Percentiles rank a stretch among this genome's conserved stretches.
phyloP scores from a whole-genome alignment of 2,797 vertebrate species.

The Molossus molossus region DNA sequence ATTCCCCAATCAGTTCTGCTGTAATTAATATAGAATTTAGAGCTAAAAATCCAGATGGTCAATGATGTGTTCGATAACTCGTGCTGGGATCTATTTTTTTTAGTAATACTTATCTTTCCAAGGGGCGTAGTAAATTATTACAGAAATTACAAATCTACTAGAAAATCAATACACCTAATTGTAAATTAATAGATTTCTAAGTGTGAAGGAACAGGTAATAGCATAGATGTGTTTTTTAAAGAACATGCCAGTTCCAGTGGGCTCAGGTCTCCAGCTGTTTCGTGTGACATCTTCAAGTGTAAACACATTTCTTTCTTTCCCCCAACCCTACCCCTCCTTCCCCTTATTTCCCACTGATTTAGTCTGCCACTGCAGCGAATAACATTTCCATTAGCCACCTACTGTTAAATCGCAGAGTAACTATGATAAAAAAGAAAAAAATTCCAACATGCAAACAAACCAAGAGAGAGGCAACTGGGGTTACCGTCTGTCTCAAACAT shows the following conservation, averaged over 20 bases:
- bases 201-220: constrained; percentile 87
- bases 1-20: constrained; percentile 89
- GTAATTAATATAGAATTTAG: constrained; percentile 92
- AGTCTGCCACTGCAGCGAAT: constrained; percentile 86
- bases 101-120: constrained; percentile 88
- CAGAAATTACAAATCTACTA: constrained; percentile 88
- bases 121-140: constrained; percentile 89
- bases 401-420: constrained; percentile 91
- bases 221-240: constrained; percentile 87
- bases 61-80: constrained; percentile 90
- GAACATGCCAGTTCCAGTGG: constrained; percentile 84
- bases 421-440: constrained; percentile 88
- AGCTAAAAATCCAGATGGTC: constrained; percentile 88
- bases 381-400: constrained; percentile 92
- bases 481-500: constrained; percentile 86
- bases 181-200: constrained; percentile 91
- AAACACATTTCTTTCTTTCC: constrained; percentile 91
- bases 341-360: constrained; percentile 87
- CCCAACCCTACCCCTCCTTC: constrained; percentile 53
- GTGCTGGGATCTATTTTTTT: constrained; percentile 80
- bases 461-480: constrained; percentile 87
- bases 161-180: constrained; percentile 91
- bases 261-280: constrained; percentile 89
- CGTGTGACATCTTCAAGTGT: constrained; percentile 91
- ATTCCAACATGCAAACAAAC: constrained; percentile 89